These are phyloP conservation scores for Sarcophaga caerulescens DNA, from an alignment of 2,888 invertebrate genomes.

Conservation along the genomic window DNA sequence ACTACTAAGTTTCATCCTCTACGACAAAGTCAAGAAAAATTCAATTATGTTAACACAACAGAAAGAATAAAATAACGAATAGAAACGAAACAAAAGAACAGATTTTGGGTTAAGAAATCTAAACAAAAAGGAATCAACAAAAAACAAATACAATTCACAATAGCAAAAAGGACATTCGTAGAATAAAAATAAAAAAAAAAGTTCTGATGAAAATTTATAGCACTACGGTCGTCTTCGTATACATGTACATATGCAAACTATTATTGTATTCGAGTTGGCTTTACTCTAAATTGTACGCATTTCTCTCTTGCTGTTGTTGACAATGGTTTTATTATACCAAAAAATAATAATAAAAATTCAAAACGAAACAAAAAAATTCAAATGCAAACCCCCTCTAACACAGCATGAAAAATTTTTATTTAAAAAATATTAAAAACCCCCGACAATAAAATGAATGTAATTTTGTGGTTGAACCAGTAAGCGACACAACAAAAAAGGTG, in stretches of 20 bases:
- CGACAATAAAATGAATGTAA: too few relatives aligned
- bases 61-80: neutral
- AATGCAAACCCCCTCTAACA: conserved; percentile 53
- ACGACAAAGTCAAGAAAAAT: neutral
- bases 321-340: conserved; percentile 9
- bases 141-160: conserved; percentile 27
- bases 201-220: conserved; percentile 37
- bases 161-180: conserved; percentile 33
- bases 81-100: neutral
- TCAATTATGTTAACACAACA: neutral
- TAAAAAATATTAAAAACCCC: too few relatives aligned
- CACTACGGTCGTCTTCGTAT: neutral
- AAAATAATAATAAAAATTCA: neutral
- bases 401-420: conserved; percentile 52
- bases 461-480: too few relatives aligned
- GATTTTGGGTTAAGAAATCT: neutral
- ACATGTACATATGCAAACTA: conserved; percentile 12
- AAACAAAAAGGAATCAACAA: neutral
- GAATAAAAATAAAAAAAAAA: neutral
- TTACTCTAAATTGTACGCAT: neutral
- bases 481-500: too few relatives aligned
- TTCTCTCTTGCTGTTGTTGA: neutral
- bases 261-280: neutral
- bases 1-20: conserved; percentile 25
- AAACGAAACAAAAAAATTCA: conserved; percentile 8